Base-by-base conservation (phyloP, 2,888 invertebrate species). In the Pristionchus mayeri region DNA sequence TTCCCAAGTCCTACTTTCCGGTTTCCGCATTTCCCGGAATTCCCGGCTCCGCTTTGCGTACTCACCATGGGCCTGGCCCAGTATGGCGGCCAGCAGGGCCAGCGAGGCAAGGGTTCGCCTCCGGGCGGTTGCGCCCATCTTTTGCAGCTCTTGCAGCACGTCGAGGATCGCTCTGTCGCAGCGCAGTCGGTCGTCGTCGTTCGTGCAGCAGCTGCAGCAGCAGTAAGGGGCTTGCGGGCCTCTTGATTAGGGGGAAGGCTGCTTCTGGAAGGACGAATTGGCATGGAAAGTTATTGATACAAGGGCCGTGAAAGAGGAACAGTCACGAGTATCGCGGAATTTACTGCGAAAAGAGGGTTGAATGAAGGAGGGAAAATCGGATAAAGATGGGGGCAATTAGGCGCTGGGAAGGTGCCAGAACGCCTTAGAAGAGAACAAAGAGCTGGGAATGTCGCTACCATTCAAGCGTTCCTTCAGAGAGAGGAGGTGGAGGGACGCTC, bases 201-300 rank as follows among this genome's bases (percentile, higher is more conserved):
- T 11, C 24, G 21, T 71, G 71, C 71, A 71, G 71, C 71, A 71
- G 40, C 40, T 71, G 71, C 71, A 71, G 71, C 37, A 71, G 71
- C n/a, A 54, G n/a, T 16, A 37, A 4, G 44, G n/a, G 37, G 37
- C 37, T 24, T 3, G 71, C 0, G 71, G 24, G 40, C n/a, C 71
- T 71, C 40, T 21, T n/a, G 54, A 16, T 21, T 37, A 71, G 37
- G 40, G 67, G 71, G 71, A 2, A n/a, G 40, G 11, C 71, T 44
- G 71, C 71, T 71, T 71, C 71, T 71, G 71, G 6, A 71, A 40
- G 3, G 16, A 40, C 44, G 13, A 44, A 9, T n/a, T n/a, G 7
- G 44, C 44, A 13, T 13, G 44, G 7, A 44, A 44, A 44, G 4
- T 0, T 37, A n/a, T n/a, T 3, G 34, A 21, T n/a, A 40, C 34